phyloP scores from a whole-genome alignment of 2,113 vertebrate genomes.

The Corythoichthys intestinalis region DNA sequence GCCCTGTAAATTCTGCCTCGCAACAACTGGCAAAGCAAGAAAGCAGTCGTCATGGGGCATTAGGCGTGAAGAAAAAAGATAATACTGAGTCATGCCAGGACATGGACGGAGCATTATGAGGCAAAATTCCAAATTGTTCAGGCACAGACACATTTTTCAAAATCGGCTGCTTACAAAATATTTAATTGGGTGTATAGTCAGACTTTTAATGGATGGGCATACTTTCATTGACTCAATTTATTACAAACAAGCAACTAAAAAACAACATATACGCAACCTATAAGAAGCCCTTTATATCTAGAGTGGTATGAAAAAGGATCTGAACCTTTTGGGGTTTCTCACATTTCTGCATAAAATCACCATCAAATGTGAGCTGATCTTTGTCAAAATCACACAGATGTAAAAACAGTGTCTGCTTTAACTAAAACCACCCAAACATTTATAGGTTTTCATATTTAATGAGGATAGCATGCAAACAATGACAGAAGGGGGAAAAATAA shows the following conservation, averaged over 20 bases:
- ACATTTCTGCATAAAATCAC: no score
- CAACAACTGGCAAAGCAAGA: neutral
- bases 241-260: neutral
- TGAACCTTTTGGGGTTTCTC: no score
- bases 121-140: neutral
- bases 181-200: neutral
- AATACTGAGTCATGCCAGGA: neutral
- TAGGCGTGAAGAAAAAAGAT: neutral
- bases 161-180: neutral
- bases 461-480: no score
- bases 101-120: neutral
- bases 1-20: neutral
- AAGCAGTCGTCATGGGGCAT: neutral
- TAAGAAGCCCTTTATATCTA: no score
- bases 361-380: no score
- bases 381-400: no score
- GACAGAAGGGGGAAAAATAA: no score
- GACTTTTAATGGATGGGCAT: neutral
- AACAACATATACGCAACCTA: no score
- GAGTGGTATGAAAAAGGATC: no score
- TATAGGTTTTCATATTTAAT: no score
- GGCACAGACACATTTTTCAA: neutral
- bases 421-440: no score
- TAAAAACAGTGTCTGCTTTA: no score
- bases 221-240: neutral